phyloP scores from a whole-genome alignment of 1,140 invertebrate species.

The Phymastichus coffea region DNA sequence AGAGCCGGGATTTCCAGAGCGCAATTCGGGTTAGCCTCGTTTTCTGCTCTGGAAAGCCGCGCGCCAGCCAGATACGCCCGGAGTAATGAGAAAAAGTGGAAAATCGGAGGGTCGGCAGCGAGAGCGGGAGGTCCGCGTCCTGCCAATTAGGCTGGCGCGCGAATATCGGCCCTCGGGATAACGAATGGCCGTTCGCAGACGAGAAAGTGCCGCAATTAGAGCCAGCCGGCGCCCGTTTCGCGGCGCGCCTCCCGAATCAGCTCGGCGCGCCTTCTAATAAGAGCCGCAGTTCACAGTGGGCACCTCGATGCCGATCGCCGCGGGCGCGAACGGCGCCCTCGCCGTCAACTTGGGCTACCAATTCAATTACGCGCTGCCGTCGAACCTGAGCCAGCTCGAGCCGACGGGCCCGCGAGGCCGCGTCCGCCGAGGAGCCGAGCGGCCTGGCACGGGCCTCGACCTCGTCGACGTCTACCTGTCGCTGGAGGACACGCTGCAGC shows the following conservation, averaged over 20 bases:
- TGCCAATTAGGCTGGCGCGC: too few relatives aligned
- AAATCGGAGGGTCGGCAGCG: too few relatives aligned
- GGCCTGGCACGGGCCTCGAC: constrained; percentile 25
- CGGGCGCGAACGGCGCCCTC: constrained; percentile 43
- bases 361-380: constrained; percentile 51
- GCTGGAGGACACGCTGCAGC: constrained; percentile 45
- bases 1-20: too few relatives aligned
- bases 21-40: too few relatives aligned
- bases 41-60: too few relatives aligned
- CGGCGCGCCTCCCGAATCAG: background rate
- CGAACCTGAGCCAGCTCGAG: constrained; percentile 50
- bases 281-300: constrained; percentile 44
- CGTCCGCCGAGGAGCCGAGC: constrained; percentile 18
- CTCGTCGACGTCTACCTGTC: constrained; percentile 45
- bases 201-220: constrained; percentile 14
- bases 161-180: too few relatives aligned
- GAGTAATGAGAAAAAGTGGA: too few relatives aligned
- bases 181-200: constrained; percentile 13
- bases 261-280: background rate
- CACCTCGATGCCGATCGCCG: constrained; percentile 44
- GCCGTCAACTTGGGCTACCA: constrained; percentile 47
- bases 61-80: too few relatives aligned
- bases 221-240: constrained; percentile 10
- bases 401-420: constrained; percentile 34
- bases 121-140: too few relatives aligned